Base-by-base conservation (phyloP, 2,888 invertebrate species). In the Luffia ferchaultella region DNA sequence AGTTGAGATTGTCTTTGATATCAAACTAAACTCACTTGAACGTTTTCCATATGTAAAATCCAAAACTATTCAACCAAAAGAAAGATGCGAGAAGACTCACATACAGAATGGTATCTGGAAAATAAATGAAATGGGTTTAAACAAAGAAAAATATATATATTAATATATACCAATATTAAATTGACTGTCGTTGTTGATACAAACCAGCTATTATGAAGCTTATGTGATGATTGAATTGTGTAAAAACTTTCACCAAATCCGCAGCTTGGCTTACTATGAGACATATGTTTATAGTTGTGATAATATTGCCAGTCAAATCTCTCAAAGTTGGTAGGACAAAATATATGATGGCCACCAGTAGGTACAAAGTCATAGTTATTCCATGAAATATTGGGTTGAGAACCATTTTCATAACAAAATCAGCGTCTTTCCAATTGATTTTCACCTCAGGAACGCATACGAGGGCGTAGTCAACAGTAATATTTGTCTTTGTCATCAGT, bases 41-140 rank as follows among this genome's bases (percentile, higher is more conserved):
- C 1, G 93, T 94, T 68, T 90, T 93, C 94, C 94, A 95, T 55
- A 94, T 91, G 67, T 94, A 94, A 67, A 92, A 95, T 48, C 93
- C 94, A 55, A 93, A 86, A 65, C 93, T 92, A 59, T 92, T 94
- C 2, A 95, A 76, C 95, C 95, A 95, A 65, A 94, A 93, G 73
- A 93, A 94, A 48, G 93, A 92, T 30, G 90, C 93, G 57, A 93
- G 67, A 50, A 93, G 75, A 62, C 92, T 91, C 50, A 92, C 83
- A 62, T 93, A 93, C 57, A 92, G 85, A 58, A 93, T 86, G 3
- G 90, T 88, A 80, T 94, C 94, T 92, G 84, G 55, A 88, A 87
- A 55, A 59, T 49, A 59, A 54, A 56, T n/a, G n/a, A n/a, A n/a
- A n/a, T n/a, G n/a, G n/a, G n/a, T n/a, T n/a, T n/a, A n/a, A n/a